Evolutionary conservation across 35 echinoderm and acorn worm genomes (phyloP), one percentile per base, ranked within the genome.

Genomic region (Ptychodera flava): DNA sequence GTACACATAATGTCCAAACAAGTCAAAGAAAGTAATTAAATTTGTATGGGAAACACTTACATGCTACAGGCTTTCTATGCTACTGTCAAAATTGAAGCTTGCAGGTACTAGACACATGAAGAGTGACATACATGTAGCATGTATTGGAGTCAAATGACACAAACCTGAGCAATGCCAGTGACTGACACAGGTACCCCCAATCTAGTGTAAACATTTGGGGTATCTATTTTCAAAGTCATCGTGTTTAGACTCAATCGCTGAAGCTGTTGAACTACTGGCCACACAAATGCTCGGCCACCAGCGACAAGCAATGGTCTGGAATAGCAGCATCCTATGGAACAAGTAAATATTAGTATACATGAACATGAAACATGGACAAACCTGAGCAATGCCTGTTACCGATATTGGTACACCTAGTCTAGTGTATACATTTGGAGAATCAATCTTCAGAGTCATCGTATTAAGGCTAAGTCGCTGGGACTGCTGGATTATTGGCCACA

Each of bases 351-450:
- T 64, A 64, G 45, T n/a, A n/a, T n/a, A n/a, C n/a, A n/a, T n/a
- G n/a, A 36, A 36, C 2, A 85, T 29, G n/a, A 78, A 81, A 88
- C 0, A 15, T 79, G 12, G 36, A 85, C 38, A 82, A 38, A 93
- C 92, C 88, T 93, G 92, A 80, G 92, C 92, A 83, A 93, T 90
- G 1, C 92, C 92, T 78, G 92, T 93, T 76, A 93, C 92, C 15
- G 92, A 93, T 36, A 93, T 90, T 1, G 92, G 92, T 0, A 93
- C 92, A 78, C 92, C 92, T 0, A 93, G 85, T 36, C 88, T 80
- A 28, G 92, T 93, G 52, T 93, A 93, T 12, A 93, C 92, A 93
- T 93, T 89, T 1, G 79, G 35, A 0, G 92, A 90, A 85, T 86
- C 80, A 79, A 93, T 93, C 81, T 85, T 82, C 31, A 93, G 80